Percentiles rank a stretch among this genome's conserved stretches.
Evolutionary conservation across 2,888 invertebrate species (phyloP).

Genomic region (Tetragonisca angustula): DNA sequence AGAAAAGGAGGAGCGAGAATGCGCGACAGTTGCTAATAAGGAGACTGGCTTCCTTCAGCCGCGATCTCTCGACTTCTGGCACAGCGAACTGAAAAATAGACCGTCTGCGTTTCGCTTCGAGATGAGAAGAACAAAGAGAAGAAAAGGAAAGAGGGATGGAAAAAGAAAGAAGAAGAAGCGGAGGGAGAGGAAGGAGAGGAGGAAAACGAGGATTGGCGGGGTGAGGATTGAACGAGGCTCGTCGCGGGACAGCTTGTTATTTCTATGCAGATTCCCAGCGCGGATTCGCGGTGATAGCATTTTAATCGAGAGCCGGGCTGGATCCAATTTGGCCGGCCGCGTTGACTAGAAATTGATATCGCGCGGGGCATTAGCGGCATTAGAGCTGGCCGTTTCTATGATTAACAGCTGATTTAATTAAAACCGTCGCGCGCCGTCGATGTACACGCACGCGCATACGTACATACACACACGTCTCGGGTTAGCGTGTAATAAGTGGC

Average conservation of each 20-base stretch:
- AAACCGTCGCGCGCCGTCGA: constrained; percentile 25
- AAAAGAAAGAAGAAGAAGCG: too few relatives aligned
- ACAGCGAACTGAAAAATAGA: constrained; percentile 54
- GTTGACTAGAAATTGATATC: constrained; percentile 52
- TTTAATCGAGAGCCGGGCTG: constrained; percentile 41
- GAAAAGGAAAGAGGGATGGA: background rate
- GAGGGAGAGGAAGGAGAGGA: too few relatives aligned
- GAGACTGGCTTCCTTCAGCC: constrained; percentile 53
- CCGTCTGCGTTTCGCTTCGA: background rate
- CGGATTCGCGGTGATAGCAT: constrained; percentile 21
- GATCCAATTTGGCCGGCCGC: constrained; percentile 27
- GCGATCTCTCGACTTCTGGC: constrained; percentile 53
- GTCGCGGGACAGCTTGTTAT: constrained; percentile 20
- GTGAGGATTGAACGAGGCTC: background rate
- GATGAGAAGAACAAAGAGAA: background rate
- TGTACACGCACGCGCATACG: background rate
- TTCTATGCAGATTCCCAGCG: constrained; percentile 39
- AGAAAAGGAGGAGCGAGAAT: constrained; percentile 43
- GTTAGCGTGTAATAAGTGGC: background rate
- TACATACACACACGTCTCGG: background rate
- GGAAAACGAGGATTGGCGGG: background rate
- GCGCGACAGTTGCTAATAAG: constrained; percentile 71
- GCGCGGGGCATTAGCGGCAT: constrained; percentile 35
- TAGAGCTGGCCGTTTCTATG: constrained; percentile 29
- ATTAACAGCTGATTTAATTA: constrained; percentile 57